Conservation (phyloP, 2,797 vertebrate genomes). For the Etheostoma nigrum region DNA sequence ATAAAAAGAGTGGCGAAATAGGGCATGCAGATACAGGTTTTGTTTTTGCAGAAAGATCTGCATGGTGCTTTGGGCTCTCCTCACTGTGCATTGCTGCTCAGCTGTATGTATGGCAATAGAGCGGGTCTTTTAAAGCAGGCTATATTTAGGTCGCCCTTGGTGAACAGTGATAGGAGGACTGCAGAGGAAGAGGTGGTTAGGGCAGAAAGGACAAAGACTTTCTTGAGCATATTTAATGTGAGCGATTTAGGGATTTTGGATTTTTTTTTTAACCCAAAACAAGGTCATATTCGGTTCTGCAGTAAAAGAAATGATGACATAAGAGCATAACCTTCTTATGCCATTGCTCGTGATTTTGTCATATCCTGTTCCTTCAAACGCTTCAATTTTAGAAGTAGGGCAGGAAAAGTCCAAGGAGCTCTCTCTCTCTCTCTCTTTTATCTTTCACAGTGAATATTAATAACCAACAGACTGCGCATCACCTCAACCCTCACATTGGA, state of each 20-base stretch:
- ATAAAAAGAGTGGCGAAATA: background rate
- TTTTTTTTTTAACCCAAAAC: background rate
- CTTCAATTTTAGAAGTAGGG: conserved; percentile 65
- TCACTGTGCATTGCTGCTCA: conserved; percentile 13
- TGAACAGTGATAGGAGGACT: conserved; percentile 52
- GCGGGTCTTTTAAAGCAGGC: conserved; percentile 65
- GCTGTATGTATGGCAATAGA: conserved; percentile 62
- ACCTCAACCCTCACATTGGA: conserved; percentile 45
- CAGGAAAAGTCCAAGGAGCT: conserved; percentile 63
- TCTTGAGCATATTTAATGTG: background rate
- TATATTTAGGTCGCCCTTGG: conserved; percentile 82
- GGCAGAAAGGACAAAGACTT: conserved; percentile 40
- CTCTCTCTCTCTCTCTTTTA: conserved; percentile 16
- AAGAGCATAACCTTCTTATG: background rate
- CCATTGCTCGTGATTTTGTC: conserved; percentile 48
- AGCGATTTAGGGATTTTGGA: fast-evolving
- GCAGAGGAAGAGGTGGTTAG: conserved; percentile 53
- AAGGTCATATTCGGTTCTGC: background rate
- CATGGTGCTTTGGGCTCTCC: background rate
- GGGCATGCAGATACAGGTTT: background rate
- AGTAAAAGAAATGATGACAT: conserved; percentile 5
- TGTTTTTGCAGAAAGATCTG: conserved; percentile 15
- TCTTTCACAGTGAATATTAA: conserved; percentile 61
- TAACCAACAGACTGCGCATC: conserved; percentile 48
- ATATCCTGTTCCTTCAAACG: conserved; percentile 53